Base-by-base conservation (phyloP, 2,888 invertebrate species). In the Aphrophora alni region DNA sequence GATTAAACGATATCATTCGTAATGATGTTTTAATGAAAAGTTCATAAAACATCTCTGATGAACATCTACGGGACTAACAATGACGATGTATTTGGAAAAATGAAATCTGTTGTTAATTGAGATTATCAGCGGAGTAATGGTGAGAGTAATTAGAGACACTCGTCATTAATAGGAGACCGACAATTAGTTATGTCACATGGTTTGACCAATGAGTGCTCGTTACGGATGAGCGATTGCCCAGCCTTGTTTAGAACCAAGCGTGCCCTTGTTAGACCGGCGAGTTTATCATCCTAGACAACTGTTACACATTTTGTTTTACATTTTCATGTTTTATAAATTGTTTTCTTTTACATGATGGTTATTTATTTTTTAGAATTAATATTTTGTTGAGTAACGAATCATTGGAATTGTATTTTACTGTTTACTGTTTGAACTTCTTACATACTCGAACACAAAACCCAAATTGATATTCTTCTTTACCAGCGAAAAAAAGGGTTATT, bases 191-290 rank as follows among this genome's bases (percentile, higher is more conserved):
- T 74, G 75, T 75, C 38, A 70, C 26, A 4, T n/a, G 27, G 26
- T 71, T 71, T 72, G 72, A 78, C 78, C 78, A 73, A 78, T 77
- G 44, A 10, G 38, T 17, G 27, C 44, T 78, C 78, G 78, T 78
- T 78, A 78, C 72, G 28, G 26, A 51, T 38, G 78, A 78, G 51
- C 78, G 78, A 78, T 59, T n/a, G 71, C 72, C 71, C 51, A 21
- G 59, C 21, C 59, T 59, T 59, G 59, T 21, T 14, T n/a, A 21
- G 59, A 33, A 33, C 33, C 33, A 33, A 5, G 33, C 33, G 8
- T 3, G 33, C 33, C 33, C 33, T 33, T 33, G 33, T 33, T 33
- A n/a, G n/a, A n/a, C n/a, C n/a, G n/a, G n/a, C n/a, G n/a, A 33
- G 33, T 33, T 33, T 33, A 33, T 33, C 33, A 33, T 33, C 3